Evolutionary conservation across 2,113 vertebrate genomes (phyloP), one percentile per base, ranked within the genome.

Genomic region (Misgurnus anguillicaudatus): DNA sequence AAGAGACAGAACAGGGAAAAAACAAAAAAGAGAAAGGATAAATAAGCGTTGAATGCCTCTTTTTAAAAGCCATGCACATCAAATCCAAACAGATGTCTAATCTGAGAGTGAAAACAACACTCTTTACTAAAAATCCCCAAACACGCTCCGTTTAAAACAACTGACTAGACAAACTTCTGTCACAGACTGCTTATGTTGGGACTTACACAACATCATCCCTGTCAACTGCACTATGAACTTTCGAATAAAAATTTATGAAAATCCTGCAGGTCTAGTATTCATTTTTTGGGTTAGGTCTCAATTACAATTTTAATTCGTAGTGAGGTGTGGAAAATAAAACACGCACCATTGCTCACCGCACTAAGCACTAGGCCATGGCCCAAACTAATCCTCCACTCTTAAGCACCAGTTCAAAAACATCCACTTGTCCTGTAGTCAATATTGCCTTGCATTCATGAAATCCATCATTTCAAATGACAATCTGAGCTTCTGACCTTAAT

Each of bases 41-140:
- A 65, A 57, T 61, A 74, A 74, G 41, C 5, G 17, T 70, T 41
- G 41, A 71, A 38, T 69, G 64, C 64, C 64, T 77, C 79, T 58
- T 42, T 14, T 9, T 58, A 45, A 47, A 8, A 80, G 62, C 51
- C 57, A 75, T 66, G 19, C 51, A 61, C 21, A 67, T 60, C 66
- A 71, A 36, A 74, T 39, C 17, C 19, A n/a, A 42, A 62, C 10
- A 47, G 14, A 47, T 41, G 13, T 47, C 36, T 42, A 6, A 60
- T 47, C 13, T 47, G 16, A 72, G 70, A 47, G 57, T 36, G 57
- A 74, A 62, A 36, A 48, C 72, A 62, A 45, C 19, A 47, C 72
- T 62, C 21, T 70, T 38, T 13, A 57, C 6, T n/a, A 2, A 11
- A 57, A 57, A 60, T 38, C 48, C 55, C 41, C 55, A 48, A 62